Percentiles rank a stretch among this genome's conserved stretches.
These are phyloP conservation scores for Otolemur crassicaudatus DNA, from an alignment of 2,797 vertebrate genomes.

Conservation along the genomic window DNA sequence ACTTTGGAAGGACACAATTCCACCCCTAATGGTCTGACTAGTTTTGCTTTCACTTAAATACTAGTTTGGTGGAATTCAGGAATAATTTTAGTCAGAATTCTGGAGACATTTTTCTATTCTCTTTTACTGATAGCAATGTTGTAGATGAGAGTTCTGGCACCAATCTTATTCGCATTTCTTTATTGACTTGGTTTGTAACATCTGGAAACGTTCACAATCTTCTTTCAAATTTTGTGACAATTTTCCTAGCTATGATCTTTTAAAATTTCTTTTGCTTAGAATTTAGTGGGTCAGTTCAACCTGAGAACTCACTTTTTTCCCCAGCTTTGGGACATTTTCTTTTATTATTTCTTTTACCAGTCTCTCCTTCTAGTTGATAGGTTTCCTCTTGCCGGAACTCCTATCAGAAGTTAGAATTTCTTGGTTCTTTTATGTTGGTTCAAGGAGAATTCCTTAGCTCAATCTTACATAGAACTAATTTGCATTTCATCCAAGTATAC, in stretches of 20 bases:
- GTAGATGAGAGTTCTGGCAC: neutral
- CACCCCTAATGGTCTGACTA: neutral
- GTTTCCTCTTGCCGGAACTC: neutral
- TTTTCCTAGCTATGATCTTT: neutral
- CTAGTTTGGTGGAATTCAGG: neutral
- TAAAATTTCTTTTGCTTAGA: neutral
- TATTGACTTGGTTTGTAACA: neutral
- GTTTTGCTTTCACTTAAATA: neutral
- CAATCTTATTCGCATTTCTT: neutral
- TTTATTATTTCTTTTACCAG: constrained; percentile 2
- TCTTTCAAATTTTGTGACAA: neutral
- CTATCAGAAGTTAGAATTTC: neutral
- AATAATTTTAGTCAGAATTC: neutral
- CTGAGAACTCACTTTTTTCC: neutral
- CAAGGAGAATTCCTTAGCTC: neutral
- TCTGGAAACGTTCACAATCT: neutral
- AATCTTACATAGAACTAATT: neutral
- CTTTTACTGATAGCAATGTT: neutral
- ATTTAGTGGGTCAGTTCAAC: neutral
- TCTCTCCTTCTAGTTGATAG: neutral
- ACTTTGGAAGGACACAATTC: neutral
- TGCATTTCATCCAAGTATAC: neutral
- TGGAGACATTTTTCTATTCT: neutral
- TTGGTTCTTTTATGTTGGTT: constrained; percentile 1
- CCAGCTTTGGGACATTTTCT: neutral